Conservation (phyloP, 2,113 vertebrate genomes). For the Plecotus auritus region DNA sequence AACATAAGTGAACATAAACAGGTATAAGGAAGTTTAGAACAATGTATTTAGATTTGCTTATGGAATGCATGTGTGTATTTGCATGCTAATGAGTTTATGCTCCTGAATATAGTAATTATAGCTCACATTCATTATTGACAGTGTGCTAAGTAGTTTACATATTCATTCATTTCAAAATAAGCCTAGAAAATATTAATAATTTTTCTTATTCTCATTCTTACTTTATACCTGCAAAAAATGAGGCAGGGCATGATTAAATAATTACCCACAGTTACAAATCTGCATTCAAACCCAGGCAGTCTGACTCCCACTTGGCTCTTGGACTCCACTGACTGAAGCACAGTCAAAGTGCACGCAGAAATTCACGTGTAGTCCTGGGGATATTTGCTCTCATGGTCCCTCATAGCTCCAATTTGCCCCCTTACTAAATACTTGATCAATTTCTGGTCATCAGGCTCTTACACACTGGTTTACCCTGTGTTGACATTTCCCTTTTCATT, state of each 20-base stretch:
- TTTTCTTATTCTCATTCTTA: not conserved
- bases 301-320: not conserved
- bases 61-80: not conserved
- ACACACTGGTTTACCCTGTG: not conserved
- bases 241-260: not conserved
- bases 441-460: not conserved
- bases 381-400: not conserved
- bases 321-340: not conserved
- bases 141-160: not conserved
- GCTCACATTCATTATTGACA: not conserved
- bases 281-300: not conserved
- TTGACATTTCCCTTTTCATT: not conserved
- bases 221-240: not conserved
- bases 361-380: not conserved
- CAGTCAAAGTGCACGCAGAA: not conserved
- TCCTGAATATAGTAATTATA: not conserved
- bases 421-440: not conserved
- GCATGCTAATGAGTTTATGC: not conserved
- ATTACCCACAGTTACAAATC: not conserved
- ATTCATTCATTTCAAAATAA: not conserved
- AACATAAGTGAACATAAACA: not conserved
- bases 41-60: not conserved
- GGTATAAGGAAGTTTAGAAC: not conserved
- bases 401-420: rapidly evolving
- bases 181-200: not conserved